These are phyloP conservation scores for Mamestra configurata DNA, from an alignment of 1,140 invertebrate species.

Conservation along the genomic window DNA sequence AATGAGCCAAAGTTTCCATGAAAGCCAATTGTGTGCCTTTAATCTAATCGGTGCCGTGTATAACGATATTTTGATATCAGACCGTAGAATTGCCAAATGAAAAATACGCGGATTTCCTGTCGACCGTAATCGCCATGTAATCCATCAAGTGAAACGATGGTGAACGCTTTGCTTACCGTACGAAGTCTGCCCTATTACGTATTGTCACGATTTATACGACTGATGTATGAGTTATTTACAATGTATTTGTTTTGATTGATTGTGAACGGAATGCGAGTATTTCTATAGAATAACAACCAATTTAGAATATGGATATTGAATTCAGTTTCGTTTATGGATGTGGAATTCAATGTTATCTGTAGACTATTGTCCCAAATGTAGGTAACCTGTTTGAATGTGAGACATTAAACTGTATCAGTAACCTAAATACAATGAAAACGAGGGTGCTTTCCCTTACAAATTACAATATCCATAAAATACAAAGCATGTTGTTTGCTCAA, in stretches of 20 bases:
- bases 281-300: constrained; percentile 24
- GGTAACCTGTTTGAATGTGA: constrained; percentile 11
- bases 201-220: constrained; percentile 68
- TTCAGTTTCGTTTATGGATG: not conserved
- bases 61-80: constrained; percentile 78
- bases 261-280: constrained; percentile 24
- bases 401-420: constrained; percentile 50
- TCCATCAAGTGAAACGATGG: constrained; percentile 77
- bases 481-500: constrained; percentile 68
- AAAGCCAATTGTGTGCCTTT: constrained; percentile 81
- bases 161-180: constrained; percentile 67
- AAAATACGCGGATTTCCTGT: constrained; percentile 83
- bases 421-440: constrained; percentile 50
- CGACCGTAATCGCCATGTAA: constrained; percentile 78
- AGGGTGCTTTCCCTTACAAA: constrained; percentile 55
- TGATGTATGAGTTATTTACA: constrained; percentile 62
- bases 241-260: constrained; percentile 55
- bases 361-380: constrained; percentile 30
- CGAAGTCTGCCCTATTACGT: constrained; percentile 68
- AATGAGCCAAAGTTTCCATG: constrained; percentile 78
- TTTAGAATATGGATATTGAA: constrained; percentile 17
- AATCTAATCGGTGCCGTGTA: constrained; percentile 82
- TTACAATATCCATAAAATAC: constrained; percentile 62
- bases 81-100: constrained; percentile 80
- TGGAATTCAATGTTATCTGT: constrained; percentile 19